Base-by-base conservation (phyloP, 2,113 vertebrate species). In the Centropristis striata region DNA sequence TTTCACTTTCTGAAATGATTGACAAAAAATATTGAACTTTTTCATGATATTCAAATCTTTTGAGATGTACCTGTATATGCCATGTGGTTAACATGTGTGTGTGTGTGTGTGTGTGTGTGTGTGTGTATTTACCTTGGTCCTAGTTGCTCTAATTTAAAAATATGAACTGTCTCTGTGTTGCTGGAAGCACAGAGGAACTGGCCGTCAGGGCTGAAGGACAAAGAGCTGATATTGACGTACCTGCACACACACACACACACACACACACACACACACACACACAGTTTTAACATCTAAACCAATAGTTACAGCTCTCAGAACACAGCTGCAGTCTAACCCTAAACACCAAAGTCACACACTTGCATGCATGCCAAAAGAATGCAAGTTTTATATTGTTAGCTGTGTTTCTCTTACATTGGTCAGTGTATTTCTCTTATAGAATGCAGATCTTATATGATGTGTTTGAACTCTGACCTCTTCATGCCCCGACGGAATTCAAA, bases 401-500 rank as follows among this genome's bases (percentile, higher is more conserved):
- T 49, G 53, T 55, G 20, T n/a, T n/a, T n/a, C n/a, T 36, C 16
- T 20, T 9, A 32, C 23, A n/a, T 25, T 44, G 32, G 39, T 16
- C 20, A 14, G 13, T 53, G 4, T n/a, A 16, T 39, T 39, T 41
- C 46, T 15, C 8, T 64, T 12, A 12, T 1, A 20, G 10, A 37
- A 36, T 11, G 42, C 8, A 15, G 16, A 65, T 51, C 8, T n/a
- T 14, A 39, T 21, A 21, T 1, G 27, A n/a, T 42, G 53, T 37
- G 54, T 27, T 32, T 47, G 37, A 80, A 49, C 21, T 61, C 81
- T 66, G 65, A 99, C 98, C 98, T 97, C 91, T 98, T 99, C 90
- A 99, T 97, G 76, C 98, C 98, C 71, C 98, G 94, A 71, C 98
- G 96, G 93, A 99, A 99, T 92, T 99, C 98, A 86, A 98, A 99